Conservation (phyloP, 2,797 vertebrate species). For the Prionace glauca region DNA sequence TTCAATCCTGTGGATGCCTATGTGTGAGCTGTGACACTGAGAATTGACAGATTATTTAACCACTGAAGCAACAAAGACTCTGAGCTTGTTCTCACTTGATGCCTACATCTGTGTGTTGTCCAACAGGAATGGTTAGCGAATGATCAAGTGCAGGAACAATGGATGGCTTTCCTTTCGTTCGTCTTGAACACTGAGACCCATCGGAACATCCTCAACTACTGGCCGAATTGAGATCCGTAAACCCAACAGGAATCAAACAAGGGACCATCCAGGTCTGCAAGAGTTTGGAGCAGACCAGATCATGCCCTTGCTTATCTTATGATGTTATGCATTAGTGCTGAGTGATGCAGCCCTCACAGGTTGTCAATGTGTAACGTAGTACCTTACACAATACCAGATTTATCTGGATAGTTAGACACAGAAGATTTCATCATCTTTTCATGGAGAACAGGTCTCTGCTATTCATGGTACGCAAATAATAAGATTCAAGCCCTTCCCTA, state of each 20-base stretch:
- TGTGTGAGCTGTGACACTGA: background rate
- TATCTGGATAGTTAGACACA: background rate
- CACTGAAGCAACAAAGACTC: background rate
- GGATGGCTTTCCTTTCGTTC: background rate
- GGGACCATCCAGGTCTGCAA: background rate
- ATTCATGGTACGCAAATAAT: background rate
- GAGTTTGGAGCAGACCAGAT: background rate
- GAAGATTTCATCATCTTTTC: background rate
- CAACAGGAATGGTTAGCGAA: background rate
- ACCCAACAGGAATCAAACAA: background rate
- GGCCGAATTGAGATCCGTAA: background rate
- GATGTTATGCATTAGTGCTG: background rate
- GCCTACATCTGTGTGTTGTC: background rate
- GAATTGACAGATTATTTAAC: background rate
- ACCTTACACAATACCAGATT: background rate
- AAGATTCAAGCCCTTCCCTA: background rate
- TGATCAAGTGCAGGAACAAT: background rate
- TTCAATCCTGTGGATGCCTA: background rate
- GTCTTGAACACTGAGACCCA: background rate
- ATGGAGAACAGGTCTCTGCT: background rate
- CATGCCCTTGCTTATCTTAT: background rate
- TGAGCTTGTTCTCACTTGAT: background rate
- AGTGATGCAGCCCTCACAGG: background rate
- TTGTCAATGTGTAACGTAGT: background rate
- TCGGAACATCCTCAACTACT: background rate